Evolutionary conservation across 1,140 invertebrate genomes (phyloP).

Genomic region (Berghia stephanieae): DNA sequence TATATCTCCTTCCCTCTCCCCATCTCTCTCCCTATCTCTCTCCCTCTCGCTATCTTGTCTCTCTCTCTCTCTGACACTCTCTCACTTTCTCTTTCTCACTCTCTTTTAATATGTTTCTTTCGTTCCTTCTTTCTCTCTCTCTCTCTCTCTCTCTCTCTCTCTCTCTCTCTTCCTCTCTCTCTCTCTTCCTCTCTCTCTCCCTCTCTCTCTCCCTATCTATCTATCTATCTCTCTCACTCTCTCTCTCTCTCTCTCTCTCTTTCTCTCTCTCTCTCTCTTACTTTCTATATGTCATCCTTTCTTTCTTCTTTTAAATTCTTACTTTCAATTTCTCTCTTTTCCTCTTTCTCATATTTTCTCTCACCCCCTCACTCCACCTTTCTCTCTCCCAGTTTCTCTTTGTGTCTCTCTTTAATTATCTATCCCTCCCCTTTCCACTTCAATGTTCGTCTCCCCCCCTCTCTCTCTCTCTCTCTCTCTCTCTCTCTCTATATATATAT

Average conservation of each 20-base stretch:
- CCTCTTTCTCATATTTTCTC: too few species aligned
- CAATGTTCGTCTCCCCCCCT: too few species aligned
- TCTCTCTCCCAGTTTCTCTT: too few species aligned
- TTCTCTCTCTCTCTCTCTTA: background rate
- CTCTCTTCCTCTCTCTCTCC: background rate
- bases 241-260: slow-evolving; percentile 5
- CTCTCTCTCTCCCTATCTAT: too few species aligned
- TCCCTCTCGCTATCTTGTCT: background rate
- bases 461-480: too few species aligned
- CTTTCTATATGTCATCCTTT: background rate
- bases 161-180: background rate
- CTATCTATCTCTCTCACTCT: background rate
- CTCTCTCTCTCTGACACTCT: background rate
- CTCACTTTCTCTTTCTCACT: background rate
- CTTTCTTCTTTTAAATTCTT: too few species aligned
- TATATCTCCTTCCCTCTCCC: background rate
- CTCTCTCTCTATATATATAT: too few species aligned
- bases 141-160: slow-evolving; percentile 8
- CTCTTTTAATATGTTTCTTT: background rate
- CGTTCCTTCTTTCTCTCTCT: background rate
- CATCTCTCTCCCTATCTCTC: background rate
- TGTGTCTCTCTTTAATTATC: too few species aligned
- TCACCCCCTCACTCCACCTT: too few species aligned
- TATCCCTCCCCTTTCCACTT: too few species aligned
- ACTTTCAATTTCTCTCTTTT: too few species aligned